These are phyloP conservation scores for Tenthredo amoena DNA, from an alignment of 2,888 invertebrate species.

Conservation along the genomic window DNA sequence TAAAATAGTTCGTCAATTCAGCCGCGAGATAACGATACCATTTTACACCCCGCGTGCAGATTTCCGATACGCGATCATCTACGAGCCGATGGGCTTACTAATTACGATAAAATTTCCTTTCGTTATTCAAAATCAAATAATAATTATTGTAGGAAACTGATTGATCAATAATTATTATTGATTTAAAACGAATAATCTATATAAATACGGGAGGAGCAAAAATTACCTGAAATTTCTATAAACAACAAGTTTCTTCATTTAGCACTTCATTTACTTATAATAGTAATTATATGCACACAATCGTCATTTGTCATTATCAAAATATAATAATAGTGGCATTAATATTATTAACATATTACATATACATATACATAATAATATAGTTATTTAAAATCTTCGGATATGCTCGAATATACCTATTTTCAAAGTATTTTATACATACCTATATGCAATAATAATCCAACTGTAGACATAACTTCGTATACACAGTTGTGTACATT, in stretches of 20 bases:
- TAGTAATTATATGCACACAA: conserved; percentile 52
- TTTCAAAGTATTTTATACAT: background rate
- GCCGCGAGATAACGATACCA: background rate
- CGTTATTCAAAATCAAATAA: too few species aligned
- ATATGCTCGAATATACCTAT: conserved; percentile 39
- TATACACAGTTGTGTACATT: conserved; percentile 1
- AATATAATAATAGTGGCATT: conserved; percentile 54
- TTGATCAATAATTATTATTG: background rate
- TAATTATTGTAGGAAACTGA: background rate
- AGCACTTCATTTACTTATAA: conserved; percentile 42
- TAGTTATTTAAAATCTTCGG: conserved; percentile 42
- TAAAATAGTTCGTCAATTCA: background rate
- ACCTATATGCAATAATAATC: conserved; percentile 12
- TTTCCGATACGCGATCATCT: too few species aligned
- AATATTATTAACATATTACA: conserved; percentile 29
- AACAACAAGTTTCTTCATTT: conserved; percentile 20
- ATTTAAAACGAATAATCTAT: background rate
- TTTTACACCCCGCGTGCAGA: background rate
- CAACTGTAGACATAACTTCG: conserved; percentile 16
- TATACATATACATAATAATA: conserved; percentile 23
- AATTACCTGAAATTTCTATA: background rate
- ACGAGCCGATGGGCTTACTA: too few species aligned
- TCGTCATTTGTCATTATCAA: conserved; percentile 54
- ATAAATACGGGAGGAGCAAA: background rate
- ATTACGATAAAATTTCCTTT: too few species aligned